Evolutionary conservation across 1,140 invertebrate species (phyloP), one percentile per base, ranked within the genome.

Genomic region (Tetranychus cinnabarinus): DNA sequence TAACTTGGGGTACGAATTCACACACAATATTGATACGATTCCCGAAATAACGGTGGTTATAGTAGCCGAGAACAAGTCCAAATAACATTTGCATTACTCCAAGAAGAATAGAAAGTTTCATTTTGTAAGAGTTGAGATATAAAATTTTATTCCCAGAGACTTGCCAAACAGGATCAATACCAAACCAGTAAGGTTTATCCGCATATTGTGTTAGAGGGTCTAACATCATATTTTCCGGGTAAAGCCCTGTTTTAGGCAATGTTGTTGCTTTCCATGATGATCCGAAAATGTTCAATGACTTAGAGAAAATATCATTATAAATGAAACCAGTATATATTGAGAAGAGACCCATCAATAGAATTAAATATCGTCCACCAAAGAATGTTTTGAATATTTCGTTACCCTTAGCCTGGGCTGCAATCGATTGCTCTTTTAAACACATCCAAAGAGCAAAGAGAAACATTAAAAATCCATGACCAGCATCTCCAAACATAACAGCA

Each of bases 31-130:
- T 87, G n/a, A 69, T 47, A 6, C 35, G 64, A 39, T 64, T 56
- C 1, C 63, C 63, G 36, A 68, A 67, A 59, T 65, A 67, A 42
- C 63, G 73, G 74, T 91, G 87, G 75, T 98, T 98, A 54, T 85
- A 77, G 37, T 93, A 79, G 67, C 85, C 87, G 68, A 97, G 80
- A 67, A 80, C 78, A 1, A 97, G 83, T 61, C 93, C 93, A 73
- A 97, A 97, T 56, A 90, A 80, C 93, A 98, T 98, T 71, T 98
- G 93, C 60, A 81, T 69, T 1, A 98, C 88, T 56, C 93, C 93
- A 67, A 96, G 81, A 65, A 97, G 91, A 62, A 98, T 88, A 31
- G 92, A 97, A 46, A 95, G n/a, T n/a, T n/a, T n/a, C n/a, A n/a
- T n/a, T n/a, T n/a, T n/a, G n/a, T n/a, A n/a, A n/a, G n/a, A n/a